A percentile compares a stretch with the other conserved stretches of the same genome.
phyloP scores from a whole-genome alignment of 2,888 invertebrate species.

The Oxyteleia sp. region DNA sequence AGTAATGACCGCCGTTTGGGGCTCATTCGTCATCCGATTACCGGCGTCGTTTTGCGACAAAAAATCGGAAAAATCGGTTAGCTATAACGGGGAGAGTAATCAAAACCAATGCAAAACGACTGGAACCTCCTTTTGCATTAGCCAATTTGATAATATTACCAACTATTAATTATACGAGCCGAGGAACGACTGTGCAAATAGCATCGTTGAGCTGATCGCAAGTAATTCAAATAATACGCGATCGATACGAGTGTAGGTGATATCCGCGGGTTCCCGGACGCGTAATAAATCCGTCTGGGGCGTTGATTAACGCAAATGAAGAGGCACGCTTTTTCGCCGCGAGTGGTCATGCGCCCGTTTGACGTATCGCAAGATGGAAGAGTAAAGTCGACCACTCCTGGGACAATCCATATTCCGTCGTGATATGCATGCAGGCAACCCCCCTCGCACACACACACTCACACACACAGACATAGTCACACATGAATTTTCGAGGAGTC shows the following conservation, averaged over 20 bases:
- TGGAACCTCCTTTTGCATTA: too few relatives aligned
- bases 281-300: conserved; percentile 43
- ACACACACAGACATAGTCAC: conserved; percentile 15
- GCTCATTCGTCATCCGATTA: too few relatives aligned
- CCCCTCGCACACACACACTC: too few relatives aligned
- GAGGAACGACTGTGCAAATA: conserved; percentile 59
- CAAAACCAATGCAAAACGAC: too few relatives aligned
- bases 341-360: conserved; percentile 23
- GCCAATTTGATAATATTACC: too few relatives aligned
- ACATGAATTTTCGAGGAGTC: neutral
- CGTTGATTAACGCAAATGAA: conserved; percentile 49
- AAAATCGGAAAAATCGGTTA: too few relatives aligned
- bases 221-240: conserved; percentile 56
- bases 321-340: conserved; percentile 16
- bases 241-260: conserved; percentile 36
- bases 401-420: conserved; percentile 57
- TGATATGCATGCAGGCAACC: too few relatives aligned
- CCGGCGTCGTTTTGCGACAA: too few relatives aligned
- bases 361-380: conserved; percentile 52
- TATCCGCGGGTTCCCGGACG: too few relatives aligned
- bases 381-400: conserved; percentile 37
- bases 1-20: too few relatives aligned
- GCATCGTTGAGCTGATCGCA: conserved; percentile 38
- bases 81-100: too few relatives aligned
- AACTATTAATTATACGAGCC: too few relatives aligned